These are phyloP conservation scores for Trichogramma pretiosum DNA, from an alignment of 1,140 invertebrate species.

Conservation along the genomic window DNA sequence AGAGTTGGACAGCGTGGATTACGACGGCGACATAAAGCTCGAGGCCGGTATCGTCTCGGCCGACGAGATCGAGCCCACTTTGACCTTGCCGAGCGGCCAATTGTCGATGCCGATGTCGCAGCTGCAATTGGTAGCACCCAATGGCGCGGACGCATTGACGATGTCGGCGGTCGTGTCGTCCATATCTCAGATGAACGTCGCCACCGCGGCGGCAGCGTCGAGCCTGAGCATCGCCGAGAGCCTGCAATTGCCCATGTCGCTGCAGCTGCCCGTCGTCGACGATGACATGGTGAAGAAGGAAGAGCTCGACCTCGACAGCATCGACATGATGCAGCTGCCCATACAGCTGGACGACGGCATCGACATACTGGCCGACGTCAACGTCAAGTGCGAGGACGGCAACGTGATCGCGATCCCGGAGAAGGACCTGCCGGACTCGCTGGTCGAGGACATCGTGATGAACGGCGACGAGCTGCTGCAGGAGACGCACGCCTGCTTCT, in stretches of 20 bases:
- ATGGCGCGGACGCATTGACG: too few species aligned
- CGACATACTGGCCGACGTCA: slow-evolving; percentile 49
- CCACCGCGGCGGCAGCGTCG: too few species aligned
- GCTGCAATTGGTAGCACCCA: too few species aligned
- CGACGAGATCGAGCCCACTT: too few species aligned
- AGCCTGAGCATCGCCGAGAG: not conserved
- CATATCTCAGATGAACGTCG: too few species aligned
- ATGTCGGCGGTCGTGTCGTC: too few species aligned
- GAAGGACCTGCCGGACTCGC: slow-evolving; percentile 30
- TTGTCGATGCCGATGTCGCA: too few species aligned
- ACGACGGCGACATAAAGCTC: slow-evolving; percentile 2
- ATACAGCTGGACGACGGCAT: slow-evolving; percentile 55
- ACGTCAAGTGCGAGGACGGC: slow-evolving; percentile 44
- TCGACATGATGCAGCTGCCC: slow-evolving; percentile 59
- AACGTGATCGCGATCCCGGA: slow-evolving; percentile 36
- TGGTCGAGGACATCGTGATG: slow-evolving; percentile 26
- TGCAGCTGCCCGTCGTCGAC: slow-evolving; percentile 24
- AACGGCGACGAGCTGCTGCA: slow-evolving; percentile 51
- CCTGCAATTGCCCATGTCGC: slow-evolving; percentile 6
- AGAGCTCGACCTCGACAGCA: slow-evolving; percentile 49
- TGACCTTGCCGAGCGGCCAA: too few species aligned
- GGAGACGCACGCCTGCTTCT: slow-evolving; percentile 72
- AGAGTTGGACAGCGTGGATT: slow-evolving; percentile 40
- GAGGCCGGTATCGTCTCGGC: not conserved
- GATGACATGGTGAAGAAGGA: slow-evolving; percentile 38